These are phyloP conservation scores for Brenthis daphne DNA, from an alignment of 2,888 invertebrate genomes.

Conservation along the genomic window DNA sequence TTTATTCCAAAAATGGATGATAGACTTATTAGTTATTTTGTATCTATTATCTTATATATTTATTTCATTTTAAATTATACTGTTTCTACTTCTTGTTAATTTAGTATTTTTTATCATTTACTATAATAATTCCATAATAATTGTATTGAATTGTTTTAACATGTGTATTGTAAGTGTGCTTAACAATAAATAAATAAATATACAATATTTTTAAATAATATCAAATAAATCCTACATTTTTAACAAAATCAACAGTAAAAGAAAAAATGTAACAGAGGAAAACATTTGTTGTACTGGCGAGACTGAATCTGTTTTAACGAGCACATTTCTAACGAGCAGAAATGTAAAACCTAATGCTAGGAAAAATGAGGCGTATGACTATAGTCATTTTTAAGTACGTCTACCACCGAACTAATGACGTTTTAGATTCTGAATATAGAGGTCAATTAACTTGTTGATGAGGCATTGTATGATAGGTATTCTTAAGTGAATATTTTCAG, in stretches of 20 bases:
- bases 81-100: no score
- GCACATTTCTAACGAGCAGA: constrained; percentile 29
- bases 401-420: constrained; percentile 2
- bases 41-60: no score
- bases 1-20: no score
- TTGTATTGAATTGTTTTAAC: no score
- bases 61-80: no score
- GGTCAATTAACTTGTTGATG: no score
- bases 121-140: no score
- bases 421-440: background rate
- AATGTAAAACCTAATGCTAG: constrained; percentile 27
- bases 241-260: background rate
- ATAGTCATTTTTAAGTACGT: constrained; percentile 2
- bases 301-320: constrained; percentile 29
- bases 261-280: constrained; percentile 8
- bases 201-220: background rate
- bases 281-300: constrained; percentile 10
- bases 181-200: background rate
- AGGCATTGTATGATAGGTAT: no score
- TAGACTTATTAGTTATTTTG: background rate
- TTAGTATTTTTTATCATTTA: no score
- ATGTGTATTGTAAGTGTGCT: no score
- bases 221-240: background rate
- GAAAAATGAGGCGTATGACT: constrained; percentile 22
- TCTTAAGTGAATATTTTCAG: no score